phyloP scores from a whole-genome alignment of 1,140 invertebrate genomes.

The Zaprionus ornatus region DNA sequence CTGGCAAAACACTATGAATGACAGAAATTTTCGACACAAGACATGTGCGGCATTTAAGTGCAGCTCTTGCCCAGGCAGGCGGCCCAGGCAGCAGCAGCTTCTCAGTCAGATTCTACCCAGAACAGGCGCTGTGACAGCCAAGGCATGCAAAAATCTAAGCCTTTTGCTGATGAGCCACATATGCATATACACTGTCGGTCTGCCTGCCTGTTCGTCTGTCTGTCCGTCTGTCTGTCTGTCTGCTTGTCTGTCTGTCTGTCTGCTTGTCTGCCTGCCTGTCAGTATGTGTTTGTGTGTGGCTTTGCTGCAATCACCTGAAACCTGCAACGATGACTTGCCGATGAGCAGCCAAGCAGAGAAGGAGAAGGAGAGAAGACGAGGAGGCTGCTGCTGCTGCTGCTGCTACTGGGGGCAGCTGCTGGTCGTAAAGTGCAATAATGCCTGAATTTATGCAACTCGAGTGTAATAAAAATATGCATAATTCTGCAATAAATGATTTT shows the following conservation, averaged over 20 bases:
- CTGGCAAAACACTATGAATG: slow-evolving; percentile 59
- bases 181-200: slow-evolving; percentile 4
- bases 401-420: slow-evolving; percentile 63
- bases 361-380: not conserved
- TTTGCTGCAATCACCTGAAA: slow-evolving; percentile 63
- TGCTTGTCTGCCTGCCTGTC: not conserved
- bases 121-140: slow-evolving; percentile 41
- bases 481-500: slow-evolving; percentile 80
- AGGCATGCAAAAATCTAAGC: slow-evolving; percentile 77
- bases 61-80: slow-evolving; percentile 44
- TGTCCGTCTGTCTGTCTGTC: not conserved
- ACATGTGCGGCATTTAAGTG: slow-evolving; percentile 73
- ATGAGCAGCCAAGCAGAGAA: slow-evolving; percentile 4
- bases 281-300: slow-evolving; percentile 39
- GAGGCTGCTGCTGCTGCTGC: not conserved
- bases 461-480: slow-evolving; percentile 82
- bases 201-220: not conserved
- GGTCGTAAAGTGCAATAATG: slow-evolving; percentile 81
- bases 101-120: slow-evolving; percentile 2
- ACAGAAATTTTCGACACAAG: slow-evolving; percentile 79
- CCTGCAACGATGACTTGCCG: slow-evolving; percentile 44
- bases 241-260: not conserved
- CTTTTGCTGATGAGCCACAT: slow-evolving; percentile 54
- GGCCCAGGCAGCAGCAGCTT: slow-evolving; percentile 30
- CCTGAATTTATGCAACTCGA: slow-evolving; percentile 79